Conservation (phyloP, 1,140 invertebrate genomes). For the Drosophila asahinai region DNA sequence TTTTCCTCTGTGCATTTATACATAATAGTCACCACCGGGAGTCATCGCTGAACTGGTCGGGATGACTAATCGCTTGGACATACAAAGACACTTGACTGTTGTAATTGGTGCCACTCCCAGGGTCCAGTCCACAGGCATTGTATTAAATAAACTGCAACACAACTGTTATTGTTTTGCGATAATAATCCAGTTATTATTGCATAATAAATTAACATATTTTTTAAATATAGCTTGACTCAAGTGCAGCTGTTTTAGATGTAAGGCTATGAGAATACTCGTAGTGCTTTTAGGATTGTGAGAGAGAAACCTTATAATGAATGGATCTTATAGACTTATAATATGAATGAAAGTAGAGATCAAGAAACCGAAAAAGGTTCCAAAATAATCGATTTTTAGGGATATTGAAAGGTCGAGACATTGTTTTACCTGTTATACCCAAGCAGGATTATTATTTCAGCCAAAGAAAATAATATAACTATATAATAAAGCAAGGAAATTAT, state of each 20-base stretch:
- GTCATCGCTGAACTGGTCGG: slow-evolving; percentile 5
- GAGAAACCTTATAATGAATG: too few species aligned
- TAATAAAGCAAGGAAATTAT: too few species aligned
- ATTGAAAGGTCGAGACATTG: too few species aligned
- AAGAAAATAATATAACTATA: too few species aligned
- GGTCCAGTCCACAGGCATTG: slow-evolving; percentile 4
- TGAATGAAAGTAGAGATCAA: too few species aligned
- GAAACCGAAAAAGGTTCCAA: too few species aligned
- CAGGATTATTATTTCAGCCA: too few species aligned
- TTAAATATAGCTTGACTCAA: not conserved
- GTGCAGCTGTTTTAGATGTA: not conserved
- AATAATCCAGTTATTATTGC: not conserved
- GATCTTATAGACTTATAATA: too few species aligned
- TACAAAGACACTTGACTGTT: slow-evolving; percentile 17
- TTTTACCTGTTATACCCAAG: too few species aligned
- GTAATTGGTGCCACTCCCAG: slow-evolving; percentile 15
- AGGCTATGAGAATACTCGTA: not conserved
- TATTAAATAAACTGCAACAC: slow-evolving; percentile 9
- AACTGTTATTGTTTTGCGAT: not conserved
- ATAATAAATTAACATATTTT: not conserved
- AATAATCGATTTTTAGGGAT: too few species aligned
- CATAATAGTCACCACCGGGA: not conserved
- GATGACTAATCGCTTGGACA: slow-evolving; percentile 4
- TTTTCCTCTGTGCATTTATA: not conserved
- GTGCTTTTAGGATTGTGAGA: not conserved